A percentile compares a stretch with the other conserved stretches of the same genome.
Conservation (phyloP, 53 echinoderm and acorn worm species). For the Antedon mediterranea region DNA sequence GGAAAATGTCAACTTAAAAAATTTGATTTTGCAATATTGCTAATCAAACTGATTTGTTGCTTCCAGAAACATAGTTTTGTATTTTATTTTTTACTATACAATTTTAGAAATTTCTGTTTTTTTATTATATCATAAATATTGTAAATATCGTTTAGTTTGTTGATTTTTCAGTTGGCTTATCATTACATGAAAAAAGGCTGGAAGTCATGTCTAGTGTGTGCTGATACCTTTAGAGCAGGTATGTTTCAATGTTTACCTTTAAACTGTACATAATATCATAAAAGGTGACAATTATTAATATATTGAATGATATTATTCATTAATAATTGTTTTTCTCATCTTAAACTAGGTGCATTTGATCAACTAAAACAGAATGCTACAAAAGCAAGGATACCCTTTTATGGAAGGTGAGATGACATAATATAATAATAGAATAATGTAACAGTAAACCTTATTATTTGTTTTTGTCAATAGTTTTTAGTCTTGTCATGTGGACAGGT, state of each 20-base stretch:
- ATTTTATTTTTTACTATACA: too few species aligned
- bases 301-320: too few species aligned
- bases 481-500: too few species aligned
- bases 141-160: background rate
- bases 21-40: too few species aligned
- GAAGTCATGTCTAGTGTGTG: conserved; percentile 93
- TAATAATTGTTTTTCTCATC: conserved; percentile 4
- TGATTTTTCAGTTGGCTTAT: conserved; percentile 64
- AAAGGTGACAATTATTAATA: background rate
- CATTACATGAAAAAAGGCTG: conserved; percentile 97
- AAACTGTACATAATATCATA: background rate
- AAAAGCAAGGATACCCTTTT: conserved; percentile 93
- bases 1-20: too few species aligned
- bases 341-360: conserved; percentile 86
- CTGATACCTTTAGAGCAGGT: conserved; percentile 99
- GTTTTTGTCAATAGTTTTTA: too few species aligned
- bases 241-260: background rate
- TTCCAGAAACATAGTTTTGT: too few species aligned
- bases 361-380: conserved; percentile 96
- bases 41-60: too few species aligned
- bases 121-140: too few species aligned
- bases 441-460: too few species aligned
- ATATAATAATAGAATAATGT: too few species aligned
- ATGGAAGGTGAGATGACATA: conserved; percentile 81
- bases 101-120: too few species aligned